phyloP scores from a whole-genome alignment of 64 coral and sea anemone genomes.

The Pachyseris speciosa region DNA sequence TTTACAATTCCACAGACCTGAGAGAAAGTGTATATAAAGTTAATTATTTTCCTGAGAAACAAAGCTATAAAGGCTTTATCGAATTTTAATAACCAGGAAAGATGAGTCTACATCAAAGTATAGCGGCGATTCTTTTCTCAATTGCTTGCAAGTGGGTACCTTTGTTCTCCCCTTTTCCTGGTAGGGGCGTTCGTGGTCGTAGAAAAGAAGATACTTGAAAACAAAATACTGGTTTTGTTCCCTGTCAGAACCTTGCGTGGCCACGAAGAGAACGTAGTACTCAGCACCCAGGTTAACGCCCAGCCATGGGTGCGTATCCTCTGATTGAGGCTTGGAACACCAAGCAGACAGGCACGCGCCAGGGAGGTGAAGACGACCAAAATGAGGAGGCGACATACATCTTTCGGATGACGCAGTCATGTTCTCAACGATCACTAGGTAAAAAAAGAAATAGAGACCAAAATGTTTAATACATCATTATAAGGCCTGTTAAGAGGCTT shows the following conservation, averaged over 20 bases:
- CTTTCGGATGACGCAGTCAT: constrained; percentile 8
- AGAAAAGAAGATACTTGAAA: neutral
- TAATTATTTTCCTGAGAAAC: too few species aligned
- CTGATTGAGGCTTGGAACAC: neutral
- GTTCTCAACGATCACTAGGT: neutral
- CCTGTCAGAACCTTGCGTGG: neutral
- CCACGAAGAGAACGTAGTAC: neutral
- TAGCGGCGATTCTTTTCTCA: too few species aligned
- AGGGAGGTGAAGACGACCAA: neutral
- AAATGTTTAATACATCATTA: neutral
- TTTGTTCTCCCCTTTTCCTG: neutral
- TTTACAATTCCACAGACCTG: too few species aligned
- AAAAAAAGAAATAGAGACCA: neutral
- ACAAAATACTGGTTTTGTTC: neutral
- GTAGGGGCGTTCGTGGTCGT: neutral
- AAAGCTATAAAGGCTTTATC: too few species aligned
- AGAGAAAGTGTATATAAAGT: too few species aligned
- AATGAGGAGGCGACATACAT: constrained; percentile 11
- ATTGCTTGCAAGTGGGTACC: neutral
- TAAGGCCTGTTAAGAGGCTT: too few species aligned
- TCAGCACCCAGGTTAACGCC: neutral
- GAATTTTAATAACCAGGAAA: too few species aligned
- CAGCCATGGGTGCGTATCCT: neutral
- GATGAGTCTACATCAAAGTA: too few species aligned
- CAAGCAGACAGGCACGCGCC: neutral